Base-by-base conservation (phyloP, 2,888 invertebrate genomes). In the Pseudococcus jackbeardsleyi region DNA sequence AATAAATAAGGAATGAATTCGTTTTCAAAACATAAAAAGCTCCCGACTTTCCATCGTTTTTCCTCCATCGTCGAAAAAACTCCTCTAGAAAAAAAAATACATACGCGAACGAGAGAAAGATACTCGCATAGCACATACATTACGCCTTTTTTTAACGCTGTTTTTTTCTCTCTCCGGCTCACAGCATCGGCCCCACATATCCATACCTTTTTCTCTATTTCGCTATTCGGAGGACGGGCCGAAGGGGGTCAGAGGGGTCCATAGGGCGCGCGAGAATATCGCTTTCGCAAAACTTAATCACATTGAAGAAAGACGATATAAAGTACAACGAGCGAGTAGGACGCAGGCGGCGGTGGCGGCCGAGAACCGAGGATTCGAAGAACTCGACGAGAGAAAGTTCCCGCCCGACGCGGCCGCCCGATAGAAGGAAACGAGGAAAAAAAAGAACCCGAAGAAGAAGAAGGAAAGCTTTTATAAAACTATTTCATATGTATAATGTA, bases 401-500 rank as follows among this genome's bases (percentile, higher is more conserved):
- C 11, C 64, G 6, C 64, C 12, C 11, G 19, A 7, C 33, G 33
- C 46, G 79, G 19, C 42, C 15, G 12, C 15, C 22, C 64, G 85
- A 15, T 48, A 33, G 12, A 17, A 54, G 33, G 42, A 85, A 64
- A 59, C 12, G 84, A 33, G 84, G 86, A 68, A 86, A 68, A 68
- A 86, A 86, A 42, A 86, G 68, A 85, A 59, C 46, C 46, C 42
- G 46, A 48, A 72, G 48, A 87, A 46, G 39, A 72, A 85, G 85
- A 87, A 68, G 82, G 82, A 88, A 88, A 88, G 88, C 88, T 88
- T 88, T 88, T 88, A 88, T 88, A 88, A 88, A 88, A 88, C 88
- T 88, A 88, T 88, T 88, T 88, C 88, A 88, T 88, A 88, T 88
- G 88, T 88, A 88, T 88, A 88, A 88, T 88, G 88, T 88, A 88